Conservation (phyloP, 64 coral and sea anemone species). For the Acropora yongei region DNA sequence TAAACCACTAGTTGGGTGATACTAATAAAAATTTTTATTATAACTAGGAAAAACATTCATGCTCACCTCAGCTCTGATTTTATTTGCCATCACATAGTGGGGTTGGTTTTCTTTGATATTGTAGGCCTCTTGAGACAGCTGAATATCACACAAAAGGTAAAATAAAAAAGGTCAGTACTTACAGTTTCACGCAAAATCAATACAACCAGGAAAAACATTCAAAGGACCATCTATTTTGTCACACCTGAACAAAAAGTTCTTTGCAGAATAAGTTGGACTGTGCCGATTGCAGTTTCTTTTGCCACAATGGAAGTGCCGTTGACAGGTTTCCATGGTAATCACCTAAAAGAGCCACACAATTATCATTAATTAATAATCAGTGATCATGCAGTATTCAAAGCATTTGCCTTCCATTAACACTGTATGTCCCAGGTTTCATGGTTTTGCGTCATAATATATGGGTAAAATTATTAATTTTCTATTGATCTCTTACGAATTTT, state of each 20-base stretch:
- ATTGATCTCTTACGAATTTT: too few relatives aligned
- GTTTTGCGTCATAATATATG: too few relatives aligned
- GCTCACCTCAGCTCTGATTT: constrained; percentile 82
- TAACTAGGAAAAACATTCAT: neutral
- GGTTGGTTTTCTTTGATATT: constrained; percentile 62
- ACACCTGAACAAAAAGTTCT: constrained; percentile 87
- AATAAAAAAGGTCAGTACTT: neutral
- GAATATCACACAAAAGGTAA: neutral
- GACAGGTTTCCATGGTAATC: neutral
- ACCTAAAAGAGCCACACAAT: neutral
- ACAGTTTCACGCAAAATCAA: neutral
- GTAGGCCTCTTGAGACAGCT: constrained; percentile 87
- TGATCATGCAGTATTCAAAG: too few relatives aligned
- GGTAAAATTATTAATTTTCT: too few relatives aligned
- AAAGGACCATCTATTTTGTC: neutral
- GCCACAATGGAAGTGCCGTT: constrained; percentile 54
- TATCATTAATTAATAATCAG: too few relatives aligned
- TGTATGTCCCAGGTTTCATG: too few relatives aligned
- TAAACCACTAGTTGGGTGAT: too few relatives aligned
- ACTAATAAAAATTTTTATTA: too few relatives aligned
- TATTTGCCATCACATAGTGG: constrained; percentile 84
- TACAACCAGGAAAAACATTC: too few relatives aligned
- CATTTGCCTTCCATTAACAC: too few relatives aligned
- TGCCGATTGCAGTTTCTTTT: constrained; percentile 79
- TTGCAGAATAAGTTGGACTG: constrained; percentile 97